Conservation (phyloP, 2,888 invertebrate genomes). For the Halictus ligatus region DNA sequence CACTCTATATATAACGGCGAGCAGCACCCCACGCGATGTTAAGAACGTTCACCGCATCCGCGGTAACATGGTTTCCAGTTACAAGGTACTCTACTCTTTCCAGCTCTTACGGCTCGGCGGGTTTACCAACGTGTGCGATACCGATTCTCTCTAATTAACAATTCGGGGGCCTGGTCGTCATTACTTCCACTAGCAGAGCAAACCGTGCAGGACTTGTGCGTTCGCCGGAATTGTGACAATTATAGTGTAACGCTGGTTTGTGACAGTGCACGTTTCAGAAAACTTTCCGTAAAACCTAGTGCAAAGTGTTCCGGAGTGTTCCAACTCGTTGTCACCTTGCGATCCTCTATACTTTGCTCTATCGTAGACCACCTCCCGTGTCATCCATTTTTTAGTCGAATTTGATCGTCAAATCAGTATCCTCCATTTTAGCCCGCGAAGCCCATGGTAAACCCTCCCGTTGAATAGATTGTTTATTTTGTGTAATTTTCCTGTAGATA, state of each 20-base stretch:
- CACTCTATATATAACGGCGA: slow-evolving; percentile 83
- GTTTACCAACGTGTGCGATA: slow-evolving; percentile 56
- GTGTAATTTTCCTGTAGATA: slow-evolving; percentile 32
- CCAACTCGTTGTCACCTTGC: no score
- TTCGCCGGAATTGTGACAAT: slow-evolving; percentile 34
- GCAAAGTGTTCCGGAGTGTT: slow-evolving; percentile 38
- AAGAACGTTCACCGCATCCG: slow-evolving; percentile 83
- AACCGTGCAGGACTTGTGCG: slow-evolving; percentile 27
- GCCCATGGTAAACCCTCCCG: neutral
- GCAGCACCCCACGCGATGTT: slow-evolving; percentile 81
- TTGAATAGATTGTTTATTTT: neutral
- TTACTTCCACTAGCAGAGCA: slow-evolving; percentile 9
- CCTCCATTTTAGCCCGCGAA: neutral
- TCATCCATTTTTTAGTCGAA: neutral
- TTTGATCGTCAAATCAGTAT: neutral
- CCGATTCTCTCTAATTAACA: neutral
- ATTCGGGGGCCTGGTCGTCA: slow-evolving; percentile 11
- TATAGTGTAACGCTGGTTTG: slow-evolving; percentile 30
- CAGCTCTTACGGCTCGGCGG: slow-evolving; percentile 60
- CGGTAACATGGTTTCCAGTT: slow-evolving; percentile 84
- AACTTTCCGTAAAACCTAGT: neutral
- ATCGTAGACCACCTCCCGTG: neutral
- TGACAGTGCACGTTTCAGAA: slow-evolving; percentile 2
- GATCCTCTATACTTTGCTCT: no score
- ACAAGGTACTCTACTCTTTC: slow-evolving; percentile 80